phyloP scores from a whole-genome alignment of 2,797 vertebrate species.

The Typhlichthys subterraneus region DNA sequence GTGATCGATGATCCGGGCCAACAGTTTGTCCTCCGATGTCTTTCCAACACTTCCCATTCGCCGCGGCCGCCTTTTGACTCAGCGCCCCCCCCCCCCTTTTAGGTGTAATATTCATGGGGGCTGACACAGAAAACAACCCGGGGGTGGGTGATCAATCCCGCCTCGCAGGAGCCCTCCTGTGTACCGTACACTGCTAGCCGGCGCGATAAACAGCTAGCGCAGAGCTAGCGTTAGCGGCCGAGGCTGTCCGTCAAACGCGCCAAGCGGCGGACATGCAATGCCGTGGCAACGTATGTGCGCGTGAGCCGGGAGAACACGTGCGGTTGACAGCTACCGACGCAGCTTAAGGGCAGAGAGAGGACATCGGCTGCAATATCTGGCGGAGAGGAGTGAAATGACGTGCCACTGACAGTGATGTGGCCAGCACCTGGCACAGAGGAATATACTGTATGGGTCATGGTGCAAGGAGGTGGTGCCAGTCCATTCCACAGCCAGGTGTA shows the following conservation, averaged over 20 bases:
- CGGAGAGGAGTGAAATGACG: constrained; percentile 43
- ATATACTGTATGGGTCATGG: neutral
- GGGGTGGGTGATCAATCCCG: constrained; percentile 19
- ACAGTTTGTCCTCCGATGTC: constrained; percentile 65
- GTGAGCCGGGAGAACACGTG: constrained; percentile 38
- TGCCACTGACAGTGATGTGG: constrained; percentile 39
- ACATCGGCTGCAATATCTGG: constrained; percentile 48
- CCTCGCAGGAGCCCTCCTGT: neutral
- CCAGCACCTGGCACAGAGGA: constrained; percentile 18
- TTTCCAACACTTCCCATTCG: constrained; percentile 64
- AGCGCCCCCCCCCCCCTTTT: constrained; percentile 30
- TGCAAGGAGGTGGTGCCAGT: no score
- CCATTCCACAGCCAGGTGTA: no score
- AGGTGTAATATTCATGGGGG: constrained; percentile 33
- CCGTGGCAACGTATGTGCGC: constrained; percentile 57
- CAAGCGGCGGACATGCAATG: constrained; percentile 58
- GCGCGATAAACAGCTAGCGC: constrained; percentile 53
- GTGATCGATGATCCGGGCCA: constrained; percentile 66
- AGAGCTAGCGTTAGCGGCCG: constrained; percentile 52
- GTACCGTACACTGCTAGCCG: constrained; percentile 15
- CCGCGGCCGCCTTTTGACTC: constrained; percentile 44
- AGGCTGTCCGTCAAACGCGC: constrained; percentile 61
- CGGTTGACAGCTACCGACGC: constrained; percentile 54
- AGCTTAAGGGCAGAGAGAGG: constrained; percentile 64
- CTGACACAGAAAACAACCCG: neutral